Base-by-base conservation (phyloP, 2,113 vertebrate species). In the Morone saxatilis region DNA sequence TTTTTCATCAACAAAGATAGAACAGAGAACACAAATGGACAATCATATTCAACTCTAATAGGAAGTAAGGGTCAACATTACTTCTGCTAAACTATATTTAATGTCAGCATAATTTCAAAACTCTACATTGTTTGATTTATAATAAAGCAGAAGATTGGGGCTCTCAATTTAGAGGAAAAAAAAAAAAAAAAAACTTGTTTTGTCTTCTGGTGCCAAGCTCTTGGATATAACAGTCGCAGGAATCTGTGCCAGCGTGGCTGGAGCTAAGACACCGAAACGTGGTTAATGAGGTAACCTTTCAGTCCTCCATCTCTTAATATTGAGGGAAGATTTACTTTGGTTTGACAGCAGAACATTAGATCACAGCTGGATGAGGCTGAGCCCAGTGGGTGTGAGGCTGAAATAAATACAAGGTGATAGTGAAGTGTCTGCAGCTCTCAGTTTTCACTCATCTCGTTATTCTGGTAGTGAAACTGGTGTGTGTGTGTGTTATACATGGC, bases 281-380 rank as follows among this genome's bases (percentile, higher is more conserved):
- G 57, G 68, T 20, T 83, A 72, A 71, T 80, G 62, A 84, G 31
- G 63, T 60, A 75, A 68, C 71, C 67, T 81, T 86, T 59, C 36
- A 78, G 66, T 66, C 36, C 20, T 85, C 47, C 16, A n/a, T 74
- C 50, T 59, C 38, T 50, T 63, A 80, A 75, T 69, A 87, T 7
- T 78, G 51, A 80, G 76, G 75, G n/a, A 86, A 74, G 84, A 84
- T 77, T 86, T 78, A 87, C 70, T 71, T n/a, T 25, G 36, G 67
- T 61, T 78, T 69, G 77, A 86, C 87, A 86, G 85, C 66, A 84
- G 65, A 73, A 85, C 75, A 86, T 89, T 80, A 85, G 62, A 78
- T 69, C 78, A 82, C 77, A 89, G 83, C 83, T 74, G 81, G 84
- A 83, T 51, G 41, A 9, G 56, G 47, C 76, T 76, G 51, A 80